These are phyloP conservation scores for Hylia prasina DNA, from an alignment of 2,113 vertebrate genomes.

Conservation along the genomic window DNA sequence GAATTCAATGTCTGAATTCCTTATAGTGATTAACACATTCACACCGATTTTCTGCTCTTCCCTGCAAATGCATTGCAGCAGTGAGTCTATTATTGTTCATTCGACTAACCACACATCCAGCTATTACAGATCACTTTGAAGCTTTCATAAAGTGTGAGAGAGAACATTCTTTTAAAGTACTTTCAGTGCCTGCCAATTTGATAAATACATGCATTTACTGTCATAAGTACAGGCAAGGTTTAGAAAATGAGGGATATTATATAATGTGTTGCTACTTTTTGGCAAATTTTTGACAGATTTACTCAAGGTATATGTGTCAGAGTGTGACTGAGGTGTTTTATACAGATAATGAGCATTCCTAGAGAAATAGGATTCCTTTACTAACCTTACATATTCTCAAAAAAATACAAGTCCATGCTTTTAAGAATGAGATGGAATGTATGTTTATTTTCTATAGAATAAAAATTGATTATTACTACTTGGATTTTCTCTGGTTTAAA, in stretches of 20 bases:
- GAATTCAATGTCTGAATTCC: background rate
- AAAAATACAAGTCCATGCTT: background rate
- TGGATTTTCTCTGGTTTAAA: background rate
- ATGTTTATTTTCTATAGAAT: background rate
- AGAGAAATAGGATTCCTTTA: background rate
- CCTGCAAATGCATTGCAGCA: background rate
- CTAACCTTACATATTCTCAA: background rate
- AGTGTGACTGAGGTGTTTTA: background rate
- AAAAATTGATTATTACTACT: background rate
- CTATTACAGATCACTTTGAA: conserved; percentile 31
- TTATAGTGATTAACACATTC: background rate
- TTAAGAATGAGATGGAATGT: background rate
- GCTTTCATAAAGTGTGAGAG: background rate
- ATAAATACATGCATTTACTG: conserved; percentile 30
- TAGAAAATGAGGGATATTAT: conserved; percentile 12
- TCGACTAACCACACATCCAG: background rate
- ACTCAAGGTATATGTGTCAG: background rate
- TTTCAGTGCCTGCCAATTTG: conserved; percentile 10
- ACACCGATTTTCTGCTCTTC: background rate
- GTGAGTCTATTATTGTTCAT: conserved; percentile 6
- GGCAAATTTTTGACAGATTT: background rate
- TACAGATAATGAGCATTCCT: background rate
- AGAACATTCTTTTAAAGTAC: conserved; percentile 3
- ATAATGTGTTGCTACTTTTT: background rate
- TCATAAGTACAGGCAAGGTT: conserved; percentile 2